phyloP scores from a whole-genome alignment of 2,113 vertebrate species.

The Muntiacus muntjak region DNA sequence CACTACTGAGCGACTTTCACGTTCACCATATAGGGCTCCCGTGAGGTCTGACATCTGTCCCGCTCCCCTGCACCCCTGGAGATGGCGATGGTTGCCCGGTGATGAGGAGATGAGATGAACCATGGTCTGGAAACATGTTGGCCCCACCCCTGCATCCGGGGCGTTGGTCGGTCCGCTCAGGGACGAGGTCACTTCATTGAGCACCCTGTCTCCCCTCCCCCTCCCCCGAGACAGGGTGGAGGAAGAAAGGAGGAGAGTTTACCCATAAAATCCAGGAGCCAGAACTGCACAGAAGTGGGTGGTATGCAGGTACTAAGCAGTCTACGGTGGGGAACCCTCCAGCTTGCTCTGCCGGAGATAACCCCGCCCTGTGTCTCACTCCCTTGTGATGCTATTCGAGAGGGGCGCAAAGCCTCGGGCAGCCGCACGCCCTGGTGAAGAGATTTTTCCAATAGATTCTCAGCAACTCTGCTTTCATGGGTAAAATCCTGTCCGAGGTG shows the following conservation, averaged over 20 bases:
- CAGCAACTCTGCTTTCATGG: neutral
- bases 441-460: accelerated
- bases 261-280: no score
- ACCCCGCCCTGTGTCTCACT: accelerated
- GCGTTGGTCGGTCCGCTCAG: accelerated
- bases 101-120: no score
- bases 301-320: accelerated
- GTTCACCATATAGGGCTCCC: neutral
- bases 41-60: neutral
- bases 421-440: accelerated
- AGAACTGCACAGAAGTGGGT: accelerated
- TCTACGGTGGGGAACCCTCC: accelerated
- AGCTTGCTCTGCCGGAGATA: neutral
- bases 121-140: neutral
- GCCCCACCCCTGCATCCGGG: accelerated
- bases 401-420: accelerated
- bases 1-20: neutral
- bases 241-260: neutral
- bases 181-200: accelerated
- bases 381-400: accelerated
- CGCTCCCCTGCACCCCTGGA: neutral
- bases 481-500: no score
- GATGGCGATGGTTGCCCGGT: neutral
- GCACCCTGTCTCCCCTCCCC: neutral
- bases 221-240: neutral